Evolutionary conservation across 2,888 invertebrate genomes (phyloP), one percentile per base, ranked within the genome.

Genomic region (Furcula furcula): DNA sequence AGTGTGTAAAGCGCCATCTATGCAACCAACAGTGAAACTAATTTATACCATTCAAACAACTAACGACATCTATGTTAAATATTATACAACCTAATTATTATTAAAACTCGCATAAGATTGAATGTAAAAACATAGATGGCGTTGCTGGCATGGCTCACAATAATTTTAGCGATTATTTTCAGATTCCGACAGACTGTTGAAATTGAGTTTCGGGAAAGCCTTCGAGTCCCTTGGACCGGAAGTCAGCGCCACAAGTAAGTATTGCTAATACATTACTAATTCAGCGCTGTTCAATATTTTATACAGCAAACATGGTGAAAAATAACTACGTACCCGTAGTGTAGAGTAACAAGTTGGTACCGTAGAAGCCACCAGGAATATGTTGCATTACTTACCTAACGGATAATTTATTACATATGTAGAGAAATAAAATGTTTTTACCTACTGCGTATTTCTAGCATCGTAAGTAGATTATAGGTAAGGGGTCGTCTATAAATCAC

Each of bases 161-260:
- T 21, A 16, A 32, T 6, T 1, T 3, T 13, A 29, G 9, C 7
- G 37, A 36, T 50, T 66, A 65, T 53, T 80, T 79, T 35, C 81
- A 89, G 89, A 89, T 76, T 86, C 86, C 3, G 89, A 89, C 62
- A 83, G 87, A 5, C 69, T 87, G 25, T 65, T 86, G 39, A 89
- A 86, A 58, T 53, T 91, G 39, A 89, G 90, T 73, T 90, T 83
- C 53, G 90, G 78, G 45, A 90, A 84, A 75, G 89, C 83, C 20
- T 89, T 81, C 69, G 89, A 91, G 62, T 92, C 92, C 60, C 91
- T 91, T 39, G 93, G 93, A 44, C 93, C 93, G 19, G 93, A 92
- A 89, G 93, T 93, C 64, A 93, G 93, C 84, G 93, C 93, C 64
- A 93, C 93, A 78, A 92, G 93, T 93, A 90, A 93, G 93, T 92